Percentiles rank a stretch among this genome's conserved stretches.
These are phyloP conservation scores for Oreochromis mossambicus DNA, from an alignment of 2,797 vertebrate genomes.

Conservation along the genomic window DNA sequence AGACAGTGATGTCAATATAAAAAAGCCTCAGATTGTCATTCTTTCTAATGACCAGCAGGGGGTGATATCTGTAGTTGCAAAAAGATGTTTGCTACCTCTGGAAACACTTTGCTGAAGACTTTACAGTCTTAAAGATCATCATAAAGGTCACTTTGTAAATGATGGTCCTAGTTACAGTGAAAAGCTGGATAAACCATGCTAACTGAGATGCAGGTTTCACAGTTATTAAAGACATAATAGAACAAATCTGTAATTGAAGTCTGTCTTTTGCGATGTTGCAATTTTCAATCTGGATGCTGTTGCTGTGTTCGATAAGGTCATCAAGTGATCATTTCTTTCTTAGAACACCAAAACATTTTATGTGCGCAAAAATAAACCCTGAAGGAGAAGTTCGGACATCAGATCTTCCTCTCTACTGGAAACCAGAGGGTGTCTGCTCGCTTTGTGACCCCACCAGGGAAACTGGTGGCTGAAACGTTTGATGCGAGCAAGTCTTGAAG, in stretches of 20 bases:
- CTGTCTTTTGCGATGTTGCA: neutral
- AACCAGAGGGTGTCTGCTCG: neutral
- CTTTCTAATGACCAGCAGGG: neutral
- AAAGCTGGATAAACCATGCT: neutral
- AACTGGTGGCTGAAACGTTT: neutral
- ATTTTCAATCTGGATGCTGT: accelerated
- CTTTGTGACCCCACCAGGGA: neutral
- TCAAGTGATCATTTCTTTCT: neutral
- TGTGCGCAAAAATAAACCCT: accelerated
- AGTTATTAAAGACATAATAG: neutral
- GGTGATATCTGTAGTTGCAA: neutral
- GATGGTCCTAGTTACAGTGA: accelerated
- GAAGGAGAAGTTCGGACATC: neutral
- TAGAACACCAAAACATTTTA: neutral
- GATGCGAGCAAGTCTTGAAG: accelerated
- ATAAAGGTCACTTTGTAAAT: neutral
- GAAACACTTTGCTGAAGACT: neutral
- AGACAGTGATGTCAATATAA: neutral
- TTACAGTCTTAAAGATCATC: neutral
- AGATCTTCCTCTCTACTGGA: accelerated
- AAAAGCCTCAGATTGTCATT: neutral
- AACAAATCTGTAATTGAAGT: neutral
- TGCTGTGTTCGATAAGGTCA: too few relatives aligned
- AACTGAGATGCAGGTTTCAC: neutral
- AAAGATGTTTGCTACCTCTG: neutral